Conservation (phyloP, 2,888 invertebrate genomes). For the Drosophila stalkeri region DNA sequence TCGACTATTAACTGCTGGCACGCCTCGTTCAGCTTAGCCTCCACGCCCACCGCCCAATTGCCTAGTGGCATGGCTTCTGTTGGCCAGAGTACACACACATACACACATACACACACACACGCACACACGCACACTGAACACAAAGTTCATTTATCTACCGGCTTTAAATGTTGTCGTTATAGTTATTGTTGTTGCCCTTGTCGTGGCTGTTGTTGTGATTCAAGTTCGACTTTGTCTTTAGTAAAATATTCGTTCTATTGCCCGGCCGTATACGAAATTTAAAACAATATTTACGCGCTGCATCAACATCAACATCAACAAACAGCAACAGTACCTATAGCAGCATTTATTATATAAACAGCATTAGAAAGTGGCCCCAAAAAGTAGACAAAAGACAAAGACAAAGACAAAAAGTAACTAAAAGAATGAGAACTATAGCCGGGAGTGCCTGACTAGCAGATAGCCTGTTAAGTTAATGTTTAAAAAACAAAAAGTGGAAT, state of each 20-base stretch:
- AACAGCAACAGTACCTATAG: conserved; percentile 18
- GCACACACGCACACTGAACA: conserved; percentile 32
- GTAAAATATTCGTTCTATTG: conserved; percentile 53
- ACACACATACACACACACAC: conserved; percentile 15
- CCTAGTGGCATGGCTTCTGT: background rate
- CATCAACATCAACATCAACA: conserved; percentile 51
- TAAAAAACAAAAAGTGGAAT: too few relatives aligned
- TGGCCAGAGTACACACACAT: conserved; percentile 14
- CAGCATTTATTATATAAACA: conserved; percentile 55
- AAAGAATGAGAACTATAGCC: background rate
- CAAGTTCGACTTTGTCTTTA: conserved; percentile 43
- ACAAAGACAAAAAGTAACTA: background rate
- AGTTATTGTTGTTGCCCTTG: conserved; percentile 12
- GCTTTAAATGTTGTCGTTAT: conserved; percentile 30
- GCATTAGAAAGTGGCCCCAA: conserved; percentile 47
- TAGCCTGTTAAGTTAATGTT: background rate
- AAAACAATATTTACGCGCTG: conserved; percentile 73
- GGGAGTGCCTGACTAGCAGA: background rate
- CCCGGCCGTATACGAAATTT: conserved; percentile 60
- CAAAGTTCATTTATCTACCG: conserved; percentile 70
- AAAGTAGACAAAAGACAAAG: conserved; percentile 28
- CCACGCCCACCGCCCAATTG: conserved; percentile 9
- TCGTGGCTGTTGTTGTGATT: conserved; percentile 25
- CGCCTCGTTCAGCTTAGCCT: conserved; percentile 35
- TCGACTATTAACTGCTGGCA: conserved; percentile 55